Evolutionary conservation across 2,797 vertebrate species (phyloP).

Genomic region (Cynopterus sphinx): DNA sequence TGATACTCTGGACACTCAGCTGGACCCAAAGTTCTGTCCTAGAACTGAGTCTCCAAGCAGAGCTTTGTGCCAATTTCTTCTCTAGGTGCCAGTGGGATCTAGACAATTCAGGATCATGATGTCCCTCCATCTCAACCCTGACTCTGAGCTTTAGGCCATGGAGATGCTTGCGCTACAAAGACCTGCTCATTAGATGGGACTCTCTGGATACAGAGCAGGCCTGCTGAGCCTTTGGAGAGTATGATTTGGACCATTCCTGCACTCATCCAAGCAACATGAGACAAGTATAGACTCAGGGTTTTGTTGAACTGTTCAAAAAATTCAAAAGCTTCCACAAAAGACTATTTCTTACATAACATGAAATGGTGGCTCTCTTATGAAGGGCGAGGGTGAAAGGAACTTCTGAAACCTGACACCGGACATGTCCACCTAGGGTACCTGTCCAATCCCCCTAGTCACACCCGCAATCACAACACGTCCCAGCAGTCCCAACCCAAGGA

Average conservation of each 20-base stretch:
- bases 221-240: background rate
- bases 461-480: background rate
- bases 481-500: background rate
- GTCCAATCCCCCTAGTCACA: background rate
- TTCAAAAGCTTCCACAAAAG: background rate
- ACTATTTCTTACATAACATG: background rate
- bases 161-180: rapidly evolving
- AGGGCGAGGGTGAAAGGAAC: background rate
- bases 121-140: background rate
- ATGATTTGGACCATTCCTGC: background rate
- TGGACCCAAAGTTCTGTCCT: background rate
- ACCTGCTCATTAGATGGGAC: background rate
- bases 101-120: background rate
- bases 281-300: background rate
- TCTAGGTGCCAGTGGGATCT: background rate
- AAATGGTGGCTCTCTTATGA: background rate
- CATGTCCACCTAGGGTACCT: background rate
- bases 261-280: background rate
- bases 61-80: background rate
- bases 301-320: background rate
- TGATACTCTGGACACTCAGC: background rate
- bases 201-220: background rate
- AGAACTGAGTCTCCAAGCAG: background rate
- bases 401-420: background rate
- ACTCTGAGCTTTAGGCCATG: background rate